Percentiles rank a stretch among this genome's conserved stretches.
Evolutionary conservation across 2,113 vertebrate genomes (phyloP).

Genomic region (Craseonycteris thonglongyai): DNA sequence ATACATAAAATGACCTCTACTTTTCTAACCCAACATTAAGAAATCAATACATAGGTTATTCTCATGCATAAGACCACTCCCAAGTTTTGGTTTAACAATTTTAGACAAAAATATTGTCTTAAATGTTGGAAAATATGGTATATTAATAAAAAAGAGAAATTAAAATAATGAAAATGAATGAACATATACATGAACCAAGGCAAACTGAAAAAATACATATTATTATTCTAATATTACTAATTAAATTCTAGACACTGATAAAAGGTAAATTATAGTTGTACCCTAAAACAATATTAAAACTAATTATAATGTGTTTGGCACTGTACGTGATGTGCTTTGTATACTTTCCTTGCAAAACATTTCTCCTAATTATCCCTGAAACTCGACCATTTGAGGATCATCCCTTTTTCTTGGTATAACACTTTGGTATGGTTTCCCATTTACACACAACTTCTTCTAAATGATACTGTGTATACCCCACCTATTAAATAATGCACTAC

Average conservation of each 20-base stretch:
- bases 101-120: no score
- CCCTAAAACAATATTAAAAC: neutral
- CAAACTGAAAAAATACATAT: neutral
- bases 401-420: neutral
- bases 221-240: neutral
- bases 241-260: neutral
- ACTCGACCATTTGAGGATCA: neutral
- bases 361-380: neutral
- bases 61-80: no score
- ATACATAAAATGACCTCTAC: no score
- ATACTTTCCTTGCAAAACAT: neutral
- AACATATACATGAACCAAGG: neutral
- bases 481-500: neutral
- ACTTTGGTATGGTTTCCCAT: neutral
- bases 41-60: no score
- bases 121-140: no score
- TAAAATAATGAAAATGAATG: neutral
- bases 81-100: no score
- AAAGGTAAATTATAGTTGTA: neutral
- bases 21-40: no score
- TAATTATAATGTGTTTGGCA: neutral
- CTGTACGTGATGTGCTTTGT: neutral
- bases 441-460: neutral
- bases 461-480: neutral
- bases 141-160: neutral